A percentile compares a stretch with the other conserved stretches of the same genome.
Conservation (phyloP, 2,113 vertebrate genomes). For the Vireo altiloquus region DNA sequence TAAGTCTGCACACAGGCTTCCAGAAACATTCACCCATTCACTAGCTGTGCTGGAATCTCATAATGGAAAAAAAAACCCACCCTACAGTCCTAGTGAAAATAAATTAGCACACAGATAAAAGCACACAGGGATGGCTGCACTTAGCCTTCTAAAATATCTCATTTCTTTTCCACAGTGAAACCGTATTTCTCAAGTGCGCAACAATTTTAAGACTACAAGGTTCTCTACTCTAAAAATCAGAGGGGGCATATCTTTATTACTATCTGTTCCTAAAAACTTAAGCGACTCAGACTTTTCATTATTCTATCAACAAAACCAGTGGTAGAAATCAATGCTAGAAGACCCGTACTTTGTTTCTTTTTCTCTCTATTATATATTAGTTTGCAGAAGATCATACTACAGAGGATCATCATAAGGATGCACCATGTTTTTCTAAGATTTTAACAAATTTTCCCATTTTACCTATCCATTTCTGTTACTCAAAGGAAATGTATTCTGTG, state of each 20-base stretch:
- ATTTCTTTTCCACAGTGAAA: background rate
- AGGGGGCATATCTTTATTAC: background rate
- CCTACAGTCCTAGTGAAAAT: background rate
- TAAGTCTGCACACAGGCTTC: background rate
- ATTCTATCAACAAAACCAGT: background rate
- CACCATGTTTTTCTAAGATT: background rate
- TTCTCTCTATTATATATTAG: background rate
- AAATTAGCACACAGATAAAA: background rate
- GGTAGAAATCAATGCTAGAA: background rate
- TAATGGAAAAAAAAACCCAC: background rate
- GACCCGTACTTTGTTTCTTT: background rate
- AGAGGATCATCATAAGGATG: accelerated
- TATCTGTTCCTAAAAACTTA: background rate
- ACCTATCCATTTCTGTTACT: background rate
- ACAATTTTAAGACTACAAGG: background rate
- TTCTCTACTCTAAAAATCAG: background rate
- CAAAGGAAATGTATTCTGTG: background rate
- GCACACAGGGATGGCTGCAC: background rate
- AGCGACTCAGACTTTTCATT: background rate
- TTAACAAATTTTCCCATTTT: background rate
- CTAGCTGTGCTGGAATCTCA: background rate
- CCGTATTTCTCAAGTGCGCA: background rate
- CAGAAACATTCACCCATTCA: background rate
- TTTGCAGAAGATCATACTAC: background rate
- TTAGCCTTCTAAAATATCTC: background rate